Evolutionary conservation across 1,140 invertebrate species (phyloP).

Genomic region (Lasioglossum albipes): DNA sequence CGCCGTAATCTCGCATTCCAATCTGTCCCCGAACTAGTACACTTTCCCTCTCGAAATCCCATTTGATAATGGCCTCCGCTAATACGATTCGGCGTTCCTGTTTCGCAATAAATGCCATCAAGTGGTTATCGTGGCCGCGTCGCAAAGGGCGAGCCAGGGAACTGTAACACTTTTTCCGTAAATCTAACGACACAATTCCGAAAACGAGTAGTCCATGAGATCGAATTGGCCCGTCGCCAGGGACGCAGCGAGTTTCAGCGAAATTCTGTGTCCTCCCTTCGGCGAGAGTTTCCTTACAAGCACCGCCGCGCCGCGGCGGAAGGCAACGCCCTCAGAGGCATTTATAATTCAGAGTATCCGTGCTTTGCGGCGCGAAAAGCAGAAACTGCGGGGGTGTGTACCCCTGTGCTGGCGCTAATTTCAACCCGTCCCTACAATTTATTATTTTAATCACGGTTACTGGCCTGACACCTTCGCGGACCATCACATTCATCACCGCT

Average conservation of each 20-base stretch:
- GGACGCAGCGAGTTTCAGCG: conserved; percentile 26
- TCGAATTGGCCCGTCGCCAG: conserved; percentile 58
- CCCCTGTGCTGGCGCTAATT: conserved; percentile 53
- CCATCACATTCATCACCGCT: no score
- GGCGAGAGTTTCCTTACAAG: conserved; percentile 24
- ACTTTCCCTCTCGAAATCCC: no score
- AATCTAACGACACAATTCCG: conserved; percentile 42
- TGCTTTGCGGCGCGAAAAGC: conserved; percentile 23
- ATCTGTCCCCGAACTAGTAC: no score
- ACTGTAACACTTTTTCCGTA: conserved; percentile 11
- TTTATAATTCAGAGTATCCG: conserved; percentile 58
- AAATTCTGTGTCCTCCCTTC: conserved; percentile 33
- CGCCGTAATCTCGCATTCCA: no score
- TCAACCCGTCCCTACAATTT: conserved; percentile 60
- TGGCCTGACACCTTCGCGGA: not conserved
- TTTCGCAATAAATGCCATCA: not conserved
- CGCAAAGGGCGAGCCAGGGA: not conserved
- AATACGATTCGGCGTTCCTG: no score
- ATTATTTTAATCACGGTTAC: conserved; percentile 70
- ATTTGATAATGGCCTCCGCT: no score
- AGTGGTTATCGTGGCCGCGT: not conserved
- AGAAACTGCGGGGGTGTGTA: not conserved
- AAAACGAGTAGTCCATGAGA: conserved; percentile 56
- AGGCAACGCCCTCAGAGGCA: conserved; percentile 6
- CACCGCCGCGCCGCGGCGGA: not conserved